These are phyloP conservation scores for Rhinichthys klamathensis DNA, from an alignment of 2,113 vertebrate genomes.

Conservation along the genomic window DNA sequence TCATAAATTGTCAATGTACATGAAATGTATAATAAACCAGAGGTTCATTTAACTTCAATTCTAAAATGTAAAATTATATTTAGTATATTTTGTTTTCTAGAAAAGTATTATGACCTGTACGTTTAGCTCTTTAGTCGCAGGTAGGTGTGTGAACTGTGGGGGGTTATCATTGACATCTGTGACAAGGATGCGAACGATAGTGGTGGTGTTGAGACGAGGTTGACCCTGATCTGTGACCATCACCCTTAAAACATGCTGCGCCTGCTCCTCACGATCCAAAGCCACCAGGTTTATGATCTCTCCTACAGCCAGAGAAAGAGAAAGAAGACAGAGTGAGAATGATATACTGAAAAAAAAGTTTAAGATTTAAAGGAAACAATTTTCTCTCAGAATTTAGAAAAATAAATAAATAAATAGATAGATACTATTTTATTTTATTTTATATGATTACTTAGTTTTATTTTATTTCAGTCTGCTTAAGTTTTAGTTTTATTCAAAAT, in stretches of 20 bases:
- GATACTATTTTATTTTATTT: background rate
- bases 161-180: conserved; percentile 86
- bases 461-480: background rate
- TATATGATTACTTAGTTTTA: background rate
- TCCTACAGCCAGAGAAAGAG: conserved; percentile 69
- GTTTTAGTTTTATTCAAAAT: background rate
- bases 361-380: too few species aligned
- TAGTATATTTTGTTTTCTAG: too few species aligned
- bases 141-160: conserved; percentile 81
- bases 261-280: conserved; percentile 82
- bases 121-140: conserved; percentile 70
- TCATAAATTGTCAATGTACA: background rate
- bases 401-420: too few species aligned
- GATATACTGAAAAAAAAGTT: background rate
- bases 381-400: too few species aligned
- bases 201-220: conserved; percentile 80
- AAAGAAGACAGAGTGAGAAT: background rate
- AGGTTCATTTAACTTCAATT: background rate
- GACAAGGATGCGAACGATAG: conserved; percentile 75
- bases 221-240: conserved; percentile 85
- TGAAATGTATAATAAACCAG: background rate
- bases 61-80: background rate
- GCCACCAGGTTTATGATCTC: conserved; percentile 87
- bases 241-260: conserved; percentile 80
- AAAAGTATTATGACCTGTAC: conserved; percentile 74